A percentile compares a stretch with the other conserved stretches of the same genome.
These are phyloP conservation scores for Hoplodrina ambigua DNA, from an alignment of 2,888 invertebrate species.

Conservation along the genomic window DNA sequence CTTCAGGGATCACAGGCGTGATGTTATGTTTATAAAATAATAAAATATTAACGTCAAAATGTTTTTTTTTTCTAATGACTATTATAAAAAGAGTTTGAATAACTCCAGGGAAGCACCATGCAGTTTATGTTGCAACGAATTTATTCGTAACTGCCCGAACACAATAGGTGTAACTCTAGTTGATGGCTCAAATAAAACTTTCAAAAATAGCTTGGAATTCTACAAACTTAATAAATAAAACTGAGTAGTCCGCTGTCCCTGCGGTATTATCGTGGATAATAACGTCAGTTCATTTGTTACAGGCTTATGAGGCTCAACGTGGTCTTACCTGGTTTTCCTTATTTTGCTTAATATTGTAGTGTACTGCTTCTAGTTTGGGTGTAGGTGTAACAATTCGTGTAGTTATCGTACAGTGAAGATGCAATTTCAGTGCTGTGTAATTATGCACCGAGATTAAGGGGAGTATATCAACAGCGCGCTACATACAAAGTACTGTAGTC, in stretches of 20 bases:
- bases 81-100: no score
- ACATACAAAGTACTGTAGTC: not conserved
- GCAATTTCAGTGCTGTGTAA: not conserved
- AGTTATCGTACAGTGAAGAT: not conserved
- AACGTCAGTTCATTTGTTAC: slow-evolving; percentile 29
- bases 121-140: no score
- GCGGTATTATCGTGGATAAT: slow-evolving; percentile 33
- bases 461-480: not conserved
- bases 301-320: slow-evolving; percentile 37
- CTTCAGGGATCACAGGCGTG: no score
- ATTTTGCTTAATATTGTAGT: slow-evolving; percentile 12
- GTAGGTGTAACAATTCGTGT: not conserved
- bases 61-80: no score
- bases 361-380: not conserved
- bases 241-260: not conserved
- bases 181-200: not conserved
- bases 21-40: no score
- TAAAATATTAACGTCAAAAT: no score
- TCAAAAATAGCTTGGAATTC: not conserved
- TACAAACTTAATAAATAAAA: slow-evolving; percentile 26
- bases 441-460: not conserved
- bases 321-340: slow-evolving; percentile 19
- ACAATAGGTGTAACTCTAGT: not conserved
- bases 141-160: no score
- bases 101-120: no score